Base-by-base conservation (phyloP, 2,888 invertebrate species). In the Calliscelio sp. region DNA sequence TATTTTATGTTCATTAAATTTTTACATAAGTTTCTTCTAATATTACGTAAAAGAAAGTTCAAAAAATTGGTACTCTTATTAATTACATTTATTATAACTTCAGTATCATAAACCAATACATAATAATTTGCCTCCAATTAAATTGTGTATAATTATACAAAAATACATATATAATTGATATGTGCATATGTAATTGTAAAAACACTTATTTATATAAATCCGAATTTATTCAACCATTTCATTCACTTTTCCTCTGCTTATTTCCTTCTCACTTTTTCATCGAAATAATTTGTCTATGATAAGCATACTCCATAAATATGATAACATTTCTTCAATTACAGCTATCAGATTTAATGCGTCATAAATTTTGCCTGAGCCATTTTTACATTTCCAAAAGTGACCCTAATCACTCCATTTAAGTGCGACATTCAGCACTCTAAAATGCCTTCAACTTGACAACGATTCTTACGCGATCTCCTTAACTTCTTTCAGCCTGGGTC, bases 401-500 rank as follows among this genome's bases (percentile, higher is more conserved):
- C 25, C 63, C 28, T 18, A 44, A 63, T 65, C 49, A 18, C 22
- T n/a, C 4, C 14, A 24, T 25, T 51, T 20, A 51, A 65, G 11
- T n/a, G 11, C 10, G 44, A 75, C 44, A 55, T 16, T n/a, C n/a
- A 51, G 59, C 16, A 49, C 3, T 25, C 41, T 20, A 68, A 61
- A 61, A 16, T 20, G 38, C 3, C 41, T 61, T 53, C 28, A 83
- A 63, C 66, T 55, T 80, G 71, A 71, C 59, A 73, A 66, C 53
- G 59, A 61, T 81, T 68, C 35, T 81, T 24, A 81, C 53, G 7
- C 11, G 35, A 61, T 68, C 70, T 68, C 35, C 74, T 75, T 53
- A 18, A 63, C 51, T 84, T 93, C 92, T 93, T 87, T 91, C 95
- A 98, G 98, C 98, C 51, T 99, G 99, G 99, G 96, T 98, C 90